Conservation (phyloP, 2,113 vertebrate species). For the Ursus arctos region DNA sequence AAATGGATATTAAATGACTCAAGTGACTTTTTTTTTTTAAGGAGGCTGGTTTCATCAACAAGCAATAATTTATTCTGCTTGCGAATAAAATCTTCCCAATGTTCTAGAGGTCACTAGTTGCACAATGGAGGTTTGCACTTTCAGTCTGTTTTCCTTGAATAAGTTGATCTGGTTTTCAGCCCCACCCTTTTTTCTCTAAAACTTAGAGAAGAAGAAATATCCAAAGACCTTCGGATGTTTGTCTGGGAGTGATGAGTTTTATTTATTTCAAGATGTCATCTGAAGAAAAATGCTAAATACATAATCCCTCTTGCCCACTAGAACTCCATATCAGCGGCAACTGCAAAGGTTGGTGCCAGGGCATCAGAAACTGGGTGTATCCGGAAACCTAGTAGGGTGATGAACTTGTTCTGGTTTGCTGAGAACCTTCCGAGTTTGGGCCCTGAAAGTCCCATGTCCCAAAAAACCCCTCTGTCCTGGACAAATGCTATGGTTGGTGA, state of each 20-base stretch:
- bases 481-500: neutral
- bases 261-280: constrained; percentile 18
- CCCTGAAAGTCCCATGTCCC: neutral
- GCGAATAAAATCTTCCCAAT: neutral
- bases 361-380: neutral
- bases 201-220: neutral
- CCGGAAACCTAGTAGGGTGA: neutral
- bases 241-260: neutral
- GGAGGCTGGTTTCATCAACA: neutral
- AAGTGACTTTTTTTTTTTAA: constrained; percentile 32
- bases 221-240: neutral
- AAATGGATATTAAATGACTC: constrained; percentile 41
- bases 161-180: neutral
- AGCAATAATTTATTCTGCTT: constrained; percentile 27
- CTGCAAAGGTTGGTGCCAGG: neutral
- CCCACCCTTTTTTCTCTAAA: neutral
- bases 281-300: constrained; percentile 1
- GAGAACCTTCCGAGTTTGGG: neutral
- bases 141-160: neutral
- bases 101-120: neutral
- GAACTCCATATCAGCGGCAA: neutral
- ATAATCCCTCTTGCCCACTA: neutral
- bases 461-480: neutral
- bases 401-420: neutral
- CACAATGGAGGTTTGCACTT: neutral